Percentiles rank a stretch among this genome's conserved stretches.
phyloP scores from a whole-genome alignment of 2,888 invertebrate species.

The Diploptera punctata region DNA sequence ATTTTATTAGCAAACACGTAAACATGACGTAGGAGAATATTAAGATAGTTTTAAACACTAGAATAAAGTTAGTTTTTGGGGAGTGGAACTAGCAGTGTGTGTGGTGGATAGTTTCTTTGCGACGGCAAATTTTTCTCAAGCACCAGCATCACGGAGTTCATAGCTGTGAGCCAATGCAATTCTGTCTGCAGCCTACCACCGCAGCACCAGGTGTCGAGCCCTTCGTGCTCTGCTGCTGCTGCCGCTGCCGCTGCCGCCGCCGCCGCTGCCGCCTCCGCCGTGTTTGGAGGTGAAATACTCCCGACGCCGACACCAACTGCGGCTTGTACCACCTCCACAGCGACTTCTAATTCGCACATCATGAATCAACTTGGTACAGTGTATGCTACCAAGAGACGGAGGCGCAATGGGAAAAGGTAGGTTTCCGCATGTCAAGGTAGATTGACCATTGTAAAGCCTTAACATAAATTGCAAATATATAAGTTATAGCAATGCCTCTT shows the following conservation, averaged over 20 bases:
- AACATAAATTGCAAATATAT: no score
- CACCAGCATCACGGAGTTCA: slow-evolving; percentile 36
- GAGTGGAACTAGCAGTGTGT: no score
- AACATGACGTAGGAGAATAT: slow-evolving; percentile 2
- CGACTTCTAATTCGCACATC: slow-evolving; percentile 36
- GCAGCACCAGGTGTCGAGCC: slow-evolving; percentile 26
- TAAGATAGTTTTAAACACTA: no score
- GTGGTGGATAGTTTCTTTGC: no score
- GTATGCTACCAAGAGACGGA: slow-evolving; percentile 93
- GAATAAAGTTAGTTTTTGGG: no score
- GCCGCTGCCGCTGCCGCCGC: slow-evolving; percentile 51
- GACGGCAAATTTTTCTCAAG: no score
- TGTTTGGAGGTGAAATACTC: slow-evolving; percentile 26
- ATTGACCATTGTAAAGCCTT: no score
- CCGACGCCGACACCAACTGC: slow-evolving; percentile 29
- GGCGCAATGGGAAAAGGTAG: slow-evolving; percentile 96
- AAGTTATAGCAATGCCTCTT: no score
- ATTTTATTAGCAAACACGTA: no score
- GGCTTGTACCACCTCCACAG: slow-evolving; percentile 18
- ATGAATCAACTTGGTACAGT: slow-evolving; percentile 95
- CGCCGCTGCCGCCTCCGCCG: slow-evolving; percentile 39
- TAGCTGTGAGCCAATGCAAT: slow-evolving; percentile 36
- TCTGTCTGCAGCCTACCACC: slow-evolving; percentile 28
- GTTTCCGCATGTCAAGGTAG: no score
- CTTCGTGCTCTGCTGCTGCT: slow-evolving; percentile 32